Conservation (phyloP, 2,888 invertebrate genomes). For the Tenthredo amoena region DNA sequence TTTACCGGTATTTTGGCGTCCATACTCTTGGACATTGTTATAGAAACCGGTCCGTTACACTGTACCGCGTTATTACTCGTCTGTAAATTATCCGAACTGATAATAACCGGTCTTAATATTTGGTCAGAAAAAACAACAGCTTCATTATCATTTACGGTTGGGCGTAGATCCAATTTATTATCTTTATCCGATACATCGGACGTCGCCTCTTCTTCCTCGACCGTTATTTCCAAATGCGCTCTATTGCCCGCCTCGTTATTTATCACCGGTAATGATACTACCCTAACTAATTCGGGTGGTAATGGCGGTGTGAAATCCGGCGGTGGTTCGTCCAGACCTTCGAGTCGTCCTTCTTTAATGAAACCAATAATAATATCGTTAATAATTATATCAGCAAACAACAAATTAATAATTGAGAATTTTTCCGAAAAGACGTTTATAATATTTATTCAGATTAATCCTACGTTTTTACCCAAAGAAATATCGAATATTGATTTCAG, state of each 20-base stretch:
- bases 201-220: conserved; percentile 67
- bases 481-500: too few relatives aligned
- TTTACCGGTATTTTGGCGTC: conserved; percentile 75
- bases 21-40: conserved; percentile 66
- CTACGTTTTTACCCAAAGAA: too few relatives aligned
- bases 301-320: conserved; percentile 83
- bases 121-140: neutral
- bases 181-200: conserved; percentile 64
- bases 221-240: conserved; percentile 78
- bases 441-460: too few relatives aligned
- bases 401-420: too few relatives aligned
- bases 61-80: neutral
- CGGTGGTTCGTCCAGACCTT: conserved; percentile 79
- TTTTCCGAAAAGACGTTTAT: too few relatives aligned
- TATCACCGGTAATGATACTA: conserved; percentile 85
- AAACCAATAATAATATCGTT: neutral
- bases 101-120: neutral
- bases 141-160: neutral
- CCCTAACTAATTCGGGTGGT: conserved; percentile 83
- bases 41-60: conserved; percentile 64
- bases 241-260: conserved; percentile 80
- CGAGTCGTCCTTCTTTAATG: conserved; percentile 58
- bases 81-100: neutral
- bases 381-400: neutral
- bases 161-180: neutral